Evolutionary conservation across 1,140 invertebrate species (phyloP), one percentile per base, ranked within the genome.

Genomic region (Platorchestia sp.): DNA sequence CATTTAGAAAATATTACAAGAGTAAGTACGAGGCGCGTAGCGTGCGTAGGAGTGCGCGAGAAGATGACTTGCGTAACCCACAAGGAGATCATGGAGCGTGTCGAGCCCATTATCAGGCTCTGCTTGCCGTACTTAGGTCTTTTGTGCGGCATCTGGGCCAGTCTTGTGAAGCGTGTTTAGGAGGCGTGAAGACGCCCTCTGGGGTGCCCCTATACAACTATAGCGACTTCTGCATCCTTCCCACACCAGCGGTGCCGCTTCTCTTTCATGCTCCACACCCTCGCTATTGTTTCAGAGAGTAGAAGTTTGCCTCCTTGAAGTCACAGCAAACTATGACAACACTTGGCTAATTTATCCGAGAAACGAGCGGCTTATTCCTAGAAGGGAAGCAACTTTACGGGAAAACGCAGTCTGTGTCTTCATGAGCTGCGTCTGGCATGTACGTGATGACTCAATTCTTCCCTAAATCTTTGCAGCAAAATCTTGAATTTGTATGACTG

Each of bases 261-360:
- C 91, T 93, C 43, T 93, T 93, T 93, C 43, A 45, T 40, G 36
- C 40, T 45, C 45, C 40, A 45, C 91, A 93, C 43, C 45, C 43
- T 47, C 43, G 41, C 41, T 47, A 45, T 93, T 93, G 91, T 93
- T 93, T 10, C 91, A 40, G n/a, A 93, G 45, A 93, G 41, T 45
- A n/a, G 43, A 45, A 93, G 91, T n/a, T 45, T 45, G 91, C 45
- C 41, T 45, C 43, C 45, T 44, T 93, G 44, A 93, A 93, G 91
- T 40, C 43, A 93, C 43, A 40, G 6, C 91, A 47, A 93, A 45
- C 45, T 93, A 47, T 40, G 40, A 93, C 44, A 93, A 93, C 91
- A 93, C 91, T 93, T 47, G 91, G 36, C 91, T 93, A 93, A 93
- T 93, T 93, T 93, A 93, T 93, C 91, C 91, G 91, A 93, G 91